phyloP scores from a whole-genome alignment of 2,113 vertebrate genomes.

The Dissostichus mawsoni region DNA sequence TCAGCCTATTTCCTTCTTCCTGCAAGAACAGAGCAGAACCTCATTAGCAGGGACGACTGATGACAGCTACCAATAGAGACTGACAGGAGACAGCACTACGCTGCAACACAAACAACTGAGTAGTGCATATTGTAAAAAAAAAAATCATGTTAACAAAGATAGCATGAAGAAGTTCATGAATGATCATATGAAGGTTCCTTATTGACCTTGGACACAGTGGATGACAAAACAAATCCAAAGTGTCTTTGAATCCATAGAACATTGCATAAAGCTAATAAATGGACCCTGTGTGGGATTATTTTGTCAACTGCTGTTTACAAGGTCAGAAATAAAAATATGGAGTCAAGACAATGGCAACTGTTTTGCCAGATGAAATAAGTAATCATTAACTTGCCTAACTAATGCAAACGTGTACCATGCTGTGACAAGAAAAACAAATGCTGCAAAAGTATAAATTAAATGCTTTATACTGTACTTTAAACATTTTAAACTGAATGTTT shows the following conservation, averaged over 20 bases:
- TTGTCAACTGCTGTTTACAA: too few species aligned
- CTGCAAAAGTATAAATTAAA: neutral
- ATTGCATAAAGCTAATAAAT: neutral
- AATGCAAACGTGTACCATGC: neutral
- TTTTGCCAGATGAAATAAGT: neutral
- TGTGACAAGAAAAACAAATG: neutral
- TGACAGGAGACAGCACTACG: neutral
- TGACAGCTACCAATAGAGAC: neutral
- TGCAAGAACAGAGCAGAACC: conserved; percentile 19
- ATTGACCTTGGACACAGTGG: neutral
- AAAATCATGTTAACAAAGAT: neutral
- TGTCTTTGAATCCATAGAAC: neutral
- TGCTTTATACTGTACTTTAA: neutral
- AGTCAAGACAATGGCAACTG: neutral
- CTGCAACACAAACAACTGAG: neutral
- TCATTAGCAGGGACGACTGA: neutral
- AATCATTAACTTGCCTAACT: neutral
- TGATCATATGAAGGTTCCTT: neutral
- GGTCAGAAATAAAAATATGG: too few species aligned
- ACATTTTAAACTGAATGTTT: neutral
- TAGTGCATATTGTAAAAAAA: neutral
- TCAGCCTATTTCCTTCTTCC: conserved; percentile 5
- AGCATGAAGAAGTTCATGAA: neutral
- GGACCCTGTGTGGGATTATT: neutral
- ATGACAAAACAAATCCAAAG: neutral